Evolutionary conservation across 2,888 invertebrate genomes (phyloP).

Genomic region (Plusia festucae): DNA sequence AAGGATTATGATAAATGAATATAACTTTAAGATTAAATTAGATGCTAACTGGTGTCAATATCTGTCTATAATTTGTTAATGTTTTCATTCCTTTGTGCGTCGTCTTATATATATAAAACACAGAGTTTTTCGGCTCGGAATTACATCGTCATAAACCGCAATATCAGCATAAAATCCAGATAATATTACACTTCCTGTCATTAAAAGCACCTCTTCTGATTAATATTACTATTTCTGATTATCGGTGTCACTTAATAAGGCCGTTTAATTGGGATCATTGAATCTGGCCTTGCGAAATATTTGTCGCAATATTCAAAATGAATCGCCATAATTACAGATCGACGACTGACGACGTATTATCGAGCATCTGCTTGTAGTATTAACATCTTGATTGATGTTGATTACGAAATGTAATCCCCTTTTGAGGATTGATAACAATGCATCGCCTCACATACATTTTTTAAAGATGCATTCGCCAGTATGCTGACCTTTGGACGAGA

Average conservation of each 20-base stretch:
- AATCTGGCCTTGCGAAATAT: constrained; percentile 32
- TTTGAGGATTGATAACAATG: constrained; percentile 56
- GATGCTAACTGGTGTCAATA: not conserved
- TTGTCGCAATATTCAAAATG: constrained; percentile 49
- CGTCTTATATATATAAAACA: not conserved
- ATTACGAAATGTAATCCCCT: constrained; percentile 65
- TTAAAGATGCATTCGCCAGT: constrained; percentile 35
- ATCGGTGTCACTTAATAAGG: constrained; percentile 8
- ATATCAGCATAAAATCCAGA: not conserved
- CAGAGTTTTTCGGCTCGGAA: not conserved
- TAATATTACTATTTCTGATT: constrained; percentile 12
- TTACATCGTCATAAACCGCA: not conserved
- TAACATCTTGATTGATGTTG: constrained; percentile 62
- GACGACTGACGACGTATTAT: no score
- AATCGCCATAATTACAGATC: constrained; percentile 47
- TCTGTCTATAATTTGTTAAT: not conserved
- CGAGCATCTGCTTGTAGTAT: constrained; percentile 33
- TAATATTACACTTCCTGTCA: constrained; percentile 1
- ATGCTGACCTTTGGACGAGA: constrained; percentile 24
- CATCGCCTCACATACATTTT: constrained; percentile 59
- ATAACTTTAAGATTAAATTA: not conserved
- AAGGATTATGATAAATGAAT: not conserved
- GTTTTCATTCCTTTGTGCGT: not conserved
- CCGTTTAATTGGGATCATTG: constrained; percentile 30
- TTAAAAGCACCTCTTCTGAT: constrained; percentile 8